phyloP scores from a whole-genome alignment of 2,113 vertebrate species.

The Megatriorchis doriae region DNA sequence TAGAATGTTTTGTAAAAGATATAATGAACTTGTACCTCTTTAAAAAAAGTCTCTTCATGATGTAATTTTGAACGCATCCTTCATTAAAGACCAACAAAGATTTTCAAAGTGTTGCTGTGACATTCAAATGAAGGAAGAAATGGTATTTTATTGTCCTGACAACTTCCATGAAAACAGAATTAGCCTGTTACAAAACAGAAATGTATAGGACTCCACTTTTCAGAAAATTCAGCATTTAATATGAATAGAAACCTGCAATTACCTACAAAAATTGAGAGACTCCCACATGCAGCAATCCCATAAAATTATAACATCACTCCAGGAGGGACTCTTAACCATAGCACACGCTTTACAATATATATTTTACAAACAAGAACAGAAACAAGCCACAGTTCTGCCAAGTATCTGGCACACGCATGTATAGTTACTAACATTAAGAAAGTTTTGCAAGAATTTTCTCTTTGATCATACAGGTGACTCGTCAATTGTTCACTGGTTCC shows the following conservation, averaged over 20 bases:
- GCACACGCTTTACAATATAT: accelerated
- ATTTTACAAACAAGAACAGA: neutral
- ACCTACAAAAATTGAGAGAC: neutral
- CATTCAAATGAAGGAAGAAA: neutral
- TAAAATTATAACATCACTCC: neutral
- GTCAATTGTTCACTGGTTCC: neutral
- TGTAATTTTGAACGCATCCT: slow-evolving; percentile 44
- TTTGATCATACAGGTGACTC: neutral
- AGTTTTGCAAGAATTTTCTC: neutral
- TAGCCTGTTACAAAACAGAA: neutral
- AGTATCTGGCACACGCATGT: accelerated
- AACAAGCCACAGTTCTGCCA: neutral
- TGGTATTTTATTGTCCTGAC: neutral
- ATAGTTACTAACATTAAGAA: neutral
- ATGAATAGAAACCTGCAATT: neutral
- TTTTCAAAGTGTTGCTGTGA: neutral
- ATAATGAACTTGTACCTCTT: slow-evolving; percentile 67
- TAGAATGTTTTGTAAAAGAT: slow-evolving; percentile 69
- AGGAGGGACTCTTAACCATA: neutral
- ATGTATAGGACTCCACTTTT: neutral
- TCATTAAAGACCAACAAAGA: slow-evolving; percentile 49
- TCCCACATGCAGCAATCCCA: neutral
- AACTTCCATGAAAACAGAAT: neutral
- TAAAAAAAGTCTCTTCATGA: slow-evolving; percentile 33
- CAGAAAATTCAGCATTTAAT: neutral